phyloP scores from a whole-genome alignment of 2,888 invertebrate genomes.

The Dasysyrphus albostriatus region DNA sequence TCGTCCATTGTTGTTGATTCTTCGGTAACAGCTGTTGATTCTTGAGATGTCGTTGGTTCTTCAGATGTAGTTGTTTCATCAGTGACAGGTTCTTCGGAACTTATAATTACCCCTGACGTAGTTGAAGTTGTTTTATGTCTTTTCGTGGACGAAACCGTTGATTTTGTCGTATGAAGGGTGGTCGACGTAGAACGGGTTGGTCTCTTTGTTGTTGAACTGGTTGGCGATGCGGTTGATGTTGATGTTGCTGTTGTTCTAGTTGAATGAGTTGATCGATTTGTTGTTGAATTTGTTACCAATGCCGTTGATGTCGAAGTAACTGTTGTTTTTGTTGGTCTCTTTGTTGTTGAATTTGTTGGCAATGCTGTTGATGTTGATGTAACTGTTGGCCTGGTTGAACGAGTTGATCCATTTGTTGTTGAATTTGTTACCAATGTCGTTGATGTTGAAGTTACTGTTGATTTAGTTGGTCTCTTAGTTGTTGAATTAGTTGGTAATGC shows the following conservation, averaged over 20 bases:
- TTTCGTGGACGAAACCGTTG: not conserved
- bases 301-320: not conserved
- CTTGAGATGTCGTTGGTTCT: constrained; percentile 4
- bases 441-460: not conserved
- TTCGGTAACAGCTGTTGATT: constrained; percentile 1
- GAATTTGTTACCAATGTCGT: not conserved
- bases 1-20: constrained; percentile 1
- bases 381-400: not conserved
- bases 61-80: constrained; percentile 2
- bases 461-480: not conserved
- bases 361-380: not conserved
- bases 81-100: constrained; percentile 6
- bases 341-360: not conserved
- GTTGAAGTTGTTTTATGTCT: not conserved
- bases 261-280: not conserved
- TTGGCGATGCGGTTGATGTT: not conserved
- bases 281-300: not conserved
- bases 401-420: not conserved
- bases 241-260: not conserved
- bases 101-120: constrained; percentile 1
- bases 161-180: not conserved
- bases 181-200: not conserved
- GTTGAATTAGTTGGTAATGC: not conserved
- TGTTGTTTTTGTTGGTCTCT: not conserved
- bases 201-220: constrained; percentile 31